Evolutionary conservation across 1,140 invertebrate genomes (phyloP), one percentile per base, ranked within the genome.

Genomic region (Anastatus disparis): DNA sequence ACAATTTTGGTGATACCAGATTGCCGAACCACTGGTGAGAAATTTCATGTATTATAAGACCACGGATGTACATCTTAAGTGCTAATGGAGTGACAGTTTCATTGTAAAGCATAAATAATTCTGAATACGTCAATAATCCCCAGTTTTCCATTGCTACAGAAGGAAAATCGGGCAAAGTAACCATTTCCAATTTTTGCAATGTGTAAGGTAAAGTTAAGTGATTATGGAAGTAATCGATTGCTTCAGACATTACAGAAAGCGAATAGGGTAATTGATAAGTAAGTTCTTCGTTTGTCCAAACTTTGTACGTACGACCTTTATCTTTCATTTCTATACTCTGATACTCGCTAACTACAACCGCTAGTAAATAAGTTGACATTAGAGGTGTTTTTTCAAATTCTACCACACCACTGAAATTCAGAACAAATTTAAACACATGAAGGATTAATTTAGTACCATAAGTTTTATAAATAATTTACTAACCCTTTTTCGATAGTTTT

Each of bases 331-430:
- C 26, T 77, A 46, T 0, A 75, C 75, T n/a, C 84, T 88, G 52
- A 89, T 86, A 69, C 88, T 85, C 1, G 89, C 88, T 93, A 1
- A 98, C 92, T 44, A 94, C 91, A 78, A 97, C 95, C 1, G 96
- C 96, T 1, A 98, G 91, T 26, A 98, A 84, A 79, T 98, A 98
- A 0, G 96, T 97, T 0, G 95, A 96, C 95, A 98, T 98, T 24
- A 92, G 91, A 6, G 96, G 87, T 0, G 93, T 93, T 75, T 91
- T 91, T 26, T 93, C 87, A 79, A 93, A 98, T 62, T 91, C 88
- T 79, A 95, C 93, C 90, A 82, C 84, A 9, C 90, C 92, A 93
- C 12, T 90, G 31, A 6, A 35, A 35, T 35, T n/a, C n/a, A n/a
- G n/a, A n/a, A n/a, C n/a, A n/a, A n/a, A n/a, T n/a, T n/a, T 15